Evolutionary conservation across 2,113 vertebrate species (phyloP).

Genomic region (Melanerpes aurifrons): DNA sequence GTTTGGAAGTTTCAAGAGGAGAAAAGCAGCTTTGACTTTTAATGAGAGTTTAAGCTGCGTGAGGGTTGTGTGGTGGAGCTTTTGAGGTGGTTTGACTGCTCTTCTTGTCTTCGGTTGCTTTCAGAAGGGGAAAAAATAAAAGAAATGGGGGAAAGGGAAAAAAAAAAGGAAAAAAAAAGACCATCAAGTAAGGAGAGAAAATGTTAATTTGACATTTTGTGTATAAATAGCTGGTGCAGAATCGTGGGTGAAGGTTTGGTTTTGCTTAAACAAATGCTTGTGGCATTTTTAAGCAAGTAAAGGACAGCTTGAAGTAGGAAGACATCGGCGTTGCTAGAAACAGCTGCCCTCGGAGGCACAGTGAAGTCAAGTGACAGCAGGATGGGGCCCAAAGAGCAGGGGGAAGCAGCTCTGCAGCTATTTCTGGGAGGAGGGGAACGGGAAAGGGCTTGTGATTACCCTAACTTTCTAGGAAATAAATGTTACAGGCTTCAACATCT

Average conservation of each 20-base stretch:
- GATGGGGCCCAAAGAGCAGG: background rate
- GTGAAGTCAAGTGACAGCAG: background rate
- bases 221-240: background rate
- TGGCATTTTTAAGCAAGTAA: background rate
- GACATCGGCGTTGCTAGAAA: background rate
- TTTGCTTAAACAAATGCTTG: background rate
- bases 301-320: background rate
- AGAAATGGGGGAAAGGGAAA: background rate
- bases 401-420: background rate
- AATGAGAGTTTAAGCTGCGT: background rate
- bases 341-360: background rate
- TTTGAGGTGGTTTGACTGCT: background rate
- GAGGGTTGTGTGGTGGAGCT: background rate
- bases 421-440: background rate
- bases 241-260: background rate
- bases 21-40: background rate
- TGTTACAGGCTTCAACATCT: background rate
- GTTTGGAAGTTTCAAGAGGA: background rate
- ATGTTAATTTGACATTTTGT: conserved; percentile 14
- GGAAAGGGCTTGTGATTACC: background rate
- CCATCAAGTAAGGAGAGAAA: background rate
- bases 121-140: background rate
- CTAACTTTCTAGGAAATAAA: conserved; percentile 35
- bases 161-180: background rate
- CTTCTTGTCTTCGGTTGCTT: background rate